Evolutionary conservation across 2,888 invertebrate genomes (phyloP).

Genomic region (Diadromus collaris): DNA sequence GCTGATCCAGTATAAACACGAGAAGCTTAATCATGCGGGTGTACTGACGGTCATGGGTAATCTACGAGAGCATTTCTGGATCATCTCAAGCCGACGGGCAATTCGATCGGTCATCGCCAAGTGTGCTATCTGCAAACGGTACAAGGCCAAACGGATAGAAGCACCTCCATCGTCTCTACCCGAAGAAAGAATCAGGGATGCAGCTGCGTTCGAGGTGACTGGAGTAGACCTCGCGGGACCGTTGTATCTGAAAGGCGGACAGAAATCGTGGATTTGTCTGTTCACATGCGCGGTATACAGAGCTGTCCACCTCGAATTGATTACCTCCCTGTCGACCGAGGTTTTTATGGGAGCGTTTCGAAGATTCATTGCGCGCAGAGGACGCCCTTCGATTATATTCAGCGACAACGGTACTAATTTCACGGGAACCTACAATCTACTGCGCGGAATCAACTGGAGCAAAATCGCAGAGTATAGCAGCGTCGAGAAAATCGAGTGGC

Average conservation of each 20-base stretch:
- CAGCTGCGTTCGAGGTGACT: slow-evolving; percentile 56
- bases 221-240: slow-evolving; percentile 76
- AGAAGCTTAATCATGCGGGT: slow-evolving; percentile 56
- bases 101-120: slow-evolving; percentile 46
- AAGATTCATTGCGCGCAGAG: slow-evolving; percentile 60
- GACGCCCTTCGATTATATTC: slow-evolving; percentile 47
- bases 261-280: slow-evolving; percentile 72
- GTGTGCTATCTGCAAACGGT: slow-evolving; percentile 46
- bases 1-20: slow-evolving; percentile 57
- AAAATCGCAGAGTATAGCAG: slow-evolving; percentile 4
- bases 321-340: slow-evolving; percentile 67
- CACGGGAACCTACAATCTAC: slow-evolving; percentile 35
- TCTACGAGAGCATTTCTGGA: slow-evolving; percentile 55
- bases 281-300: slow-evolving; percentile 76
- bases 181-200: slow-evolving; percentile 51
- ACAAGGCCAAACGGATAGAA: slow-evolving; percentile 30
- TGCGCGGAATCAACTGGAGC: slow-evolving; percentile 31
- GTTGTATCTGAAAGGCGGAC: slow-evolving; percentile 64
- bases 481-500: slow-evolving; percentile 47
- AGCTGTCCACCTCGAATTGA: slow-evolving; percentile 76
- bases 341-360: slow-evolving; percentile 67
- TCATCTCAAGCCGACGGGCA: slow-evolving; percentile 42
- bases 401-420: slow-evolving; percentile 61
- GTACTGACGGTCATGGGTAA: slow-evolving; percentile 50
- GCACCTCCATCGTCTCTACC: slow-evolving; percentile 47